phyloP scores from a whole-genome alignment of 2,797 vertebrate genomes.

The Ctenopoma multispine region DNA sequence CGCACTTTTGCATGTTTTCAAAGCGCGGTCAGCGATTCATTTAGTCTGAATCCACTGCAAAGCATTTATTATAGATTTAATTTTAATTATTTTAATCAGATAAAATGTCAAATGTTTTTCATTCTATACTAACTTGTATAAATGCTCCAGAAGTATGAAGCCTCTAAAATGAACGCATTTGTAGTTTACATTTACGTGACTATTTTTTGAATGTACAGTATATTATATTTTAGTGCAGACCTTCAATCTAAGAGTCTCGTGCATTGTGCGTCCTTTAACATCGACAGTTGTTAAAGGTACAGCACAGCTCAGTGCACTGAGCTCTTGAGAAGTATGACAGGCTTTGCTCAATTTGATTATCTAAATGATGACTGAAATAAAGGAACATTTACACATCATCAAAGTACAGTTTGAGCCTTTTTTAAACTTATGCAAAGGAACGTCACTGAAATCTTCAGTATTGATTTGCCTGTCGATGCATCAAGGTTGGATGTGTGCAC shows the following conservation, averaged over 20 bases:
- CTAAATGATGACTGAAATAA: too few relatives aligned
- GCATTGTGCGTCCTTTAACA: too few relatives aligned
- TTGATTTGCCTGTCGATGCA: conserved; percentile 4
- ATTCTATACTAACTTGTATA: too few relatives aligned
- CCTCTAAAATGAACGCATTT: neutral
- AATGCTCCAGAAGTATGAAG: neutral
- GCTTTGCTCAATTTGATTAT: neutral
- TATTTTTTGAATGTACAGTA: too few relatives aligned
- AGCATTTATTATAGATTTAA: neutral
- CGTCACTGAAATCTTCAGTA: conserved; percentile 4
- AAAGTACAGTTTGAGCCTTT: neutral
- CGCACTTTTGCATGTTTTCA: neutral
- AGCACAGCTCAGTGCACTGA: too few relatives aligned
- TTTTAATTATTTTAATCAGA: too few relatives aligned
- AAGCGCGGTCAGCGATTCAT: neutral
- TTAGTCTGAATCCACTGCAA: neutral
- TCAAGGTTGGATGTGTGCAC: conserved; percentile 31
- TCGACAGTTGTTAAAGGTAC: too few relatives aligned
- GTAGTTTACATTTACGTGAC: too few relatives aligned
- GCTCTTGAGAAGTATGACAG: neutral
- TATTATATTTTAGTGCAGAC: neutral
- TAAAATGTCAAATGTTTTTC: too few relatives aligned
- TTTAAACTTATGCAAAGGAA: neutral
- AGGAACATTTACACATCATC: too few relatives aligned
- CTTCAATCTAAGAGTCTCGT: too few relatives aligned